Evolutionary conservation across 2,888 invertebrate species (phyloP), one percentile per base, ranked within the genome.

Genomic region (Lathronympha strigana): DNA sequence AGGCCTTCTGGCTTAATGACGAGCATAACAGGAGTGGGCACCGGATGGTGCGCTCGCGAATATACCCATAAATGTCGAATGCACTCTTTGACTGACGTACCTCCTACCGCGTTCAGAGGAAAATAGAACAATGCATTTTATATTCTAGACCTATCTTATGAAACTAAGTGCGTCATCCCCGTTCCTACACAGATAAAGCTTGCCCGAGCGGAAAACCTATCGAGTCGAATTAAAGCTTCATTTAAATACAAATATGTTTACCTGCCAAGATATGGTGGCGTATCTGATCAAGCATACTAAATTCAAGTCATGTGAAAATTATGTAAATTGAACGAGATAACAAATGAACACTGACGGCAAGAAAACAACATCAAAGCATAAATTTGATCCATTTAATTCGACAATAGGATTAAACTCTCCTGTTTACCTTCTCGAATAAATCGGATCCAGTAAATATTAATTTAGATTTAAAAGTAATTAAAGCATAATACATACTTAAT

Each of bases 21-120:
- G 73, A 69, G 69, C 72, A 70, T 68, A 71, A 71, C 68, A 58
- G 73, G 64, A 69, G 68, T 66, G 71, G 63, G 66, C 61, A 63
- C 72, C 78, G 77, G 78, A 81, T 74, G 73, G 73, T 67, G 71
- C 61, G 71, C 62, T 61, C 33, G 47, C 33, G 17, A 17, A 50
- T 70, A 66, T 70, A 67, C 67, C 71, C 72, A 72, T 72, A 72
- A 68, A 74, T 67, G 69, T 67, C 67, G 55, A 61, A 64, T 63
- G 63, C 64, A 54, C 43, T 62, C 15, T 57, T 36, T 57, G 57
- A 60, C 51, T 31, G 57, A 54, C 54, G 36, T 40, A 53, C 31
- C 15, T 38, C 31, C 54, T 31, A 15, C 55, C 53, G 43, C 53
- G 47, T 43, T 57, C 23, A n/a, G 19, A 53, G 31, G 60, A 61